phyloP scores from a whole-genome alignment of 2,797 vertebrate genomes.

The Melanogrammus aeglefinus region DNA sequence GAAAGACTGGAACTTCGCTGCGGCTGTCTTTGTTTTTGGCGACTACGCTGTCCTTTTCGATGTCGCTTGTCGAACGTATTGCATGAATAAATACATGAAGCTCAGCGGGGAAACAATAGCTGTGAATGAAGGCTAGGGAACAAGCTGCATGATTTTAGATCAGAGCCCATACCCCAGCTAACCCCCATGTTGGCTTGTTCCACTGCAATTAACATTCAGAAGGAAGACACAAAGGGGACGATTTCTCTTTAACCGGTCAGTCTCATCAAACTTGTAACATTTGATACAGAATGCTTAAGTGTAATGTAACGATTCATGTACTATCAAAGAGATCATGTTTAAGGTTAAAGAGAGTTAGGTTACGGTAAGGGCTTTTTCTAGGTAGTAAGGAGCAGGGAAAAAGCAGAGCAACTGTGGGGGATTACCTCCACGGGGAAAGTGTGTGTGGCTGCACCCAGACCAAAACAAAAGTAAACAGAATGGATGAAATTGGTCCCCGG shows the following conservation, averaged over 20 bases:
- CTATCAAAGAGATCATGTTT: not conserved
- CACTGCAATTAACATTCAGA: not conserved
- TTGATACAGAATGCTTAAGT: conserved; percentile 2
- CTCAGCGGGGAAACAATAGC: not conserved
- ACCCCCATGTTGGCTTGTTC: not conserved
- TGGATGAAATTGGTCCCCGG: not conserved
- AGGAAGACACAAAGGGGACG: not conserved
- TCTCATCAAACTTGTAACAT: not conserved
- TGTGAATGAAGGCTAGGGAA: not conserved
- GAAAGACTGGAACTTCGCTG: not conserved
- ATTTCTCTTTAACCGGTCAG: not conserved
- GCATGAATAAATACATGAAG: not conserved
- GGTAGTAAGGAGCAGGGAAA: not conserved
- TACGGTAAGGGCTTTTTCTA: not conserved
- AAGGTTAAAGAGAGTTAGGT: not conserved
- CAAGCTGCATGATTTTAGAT: not conserved
- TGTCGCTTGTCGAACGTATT: not conserved
- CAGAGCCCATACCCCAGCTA: not conserved
- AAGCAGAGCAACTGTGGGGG: not conserved
- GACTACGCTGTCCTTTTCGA: not conserved
- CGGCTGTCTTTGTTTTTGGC: not conserved
- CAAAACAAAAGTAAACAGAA: not conserved
- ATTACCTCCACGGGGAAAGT: not conserved
- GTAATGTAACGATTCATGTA: not conserved
- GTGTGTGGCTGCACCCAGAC: not conserved